These are phyloP conservation scores for Styela clava DNA, from an alignment of 23 tunicate genomes.

Conservation along the genomic window DNA sequence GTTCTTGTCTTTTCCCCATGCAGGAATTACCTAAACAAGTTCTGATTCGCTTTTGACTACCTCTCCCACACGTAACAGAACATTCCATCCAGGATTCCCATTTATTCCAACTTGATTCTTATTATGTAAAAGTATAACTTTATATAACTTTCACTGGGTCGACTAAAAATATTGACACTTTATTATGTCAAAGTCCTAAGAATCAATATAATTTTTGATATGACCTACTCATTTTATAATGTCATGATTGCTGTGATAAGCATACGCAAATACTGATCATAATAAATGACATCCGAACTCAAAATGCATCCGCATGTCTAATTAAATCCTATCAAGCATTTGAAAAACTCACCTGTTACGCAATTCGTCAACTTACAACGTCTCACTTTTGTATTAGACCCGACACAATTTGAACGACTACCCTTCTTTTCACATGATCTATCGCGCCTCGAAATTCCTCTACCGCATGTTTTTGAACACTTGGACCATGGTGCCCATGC, in stretches of 20 bases:
- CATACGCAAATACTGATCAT: too few species aligned
- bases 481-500: neutral
- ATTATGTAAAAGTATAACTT: too few species aligned
- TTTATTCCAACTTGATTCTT: neutral
- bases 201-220: too few species aligned
- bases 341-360: neutral
- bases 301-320: too few species aligned
- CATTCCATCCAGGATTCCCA: neutral
- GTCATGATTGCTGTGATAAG: too few species aligned
- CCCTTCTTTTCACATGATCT: neutral
- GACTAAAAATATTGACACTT: too few species aligned
- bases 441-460: neutral
- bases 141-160: too few species aligned
- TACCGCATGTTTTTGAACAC: neutral
- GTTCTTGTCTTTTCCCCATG: neutral
- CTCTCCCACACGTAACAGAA: neutral
- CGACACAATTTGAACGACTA: neutral
- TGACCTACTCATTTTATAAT: too few species aligned
- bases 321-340: too few species aligned
- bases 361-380: neutral
- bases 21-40: neutral
- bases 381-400: neutral
- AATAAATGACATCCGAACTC: too few species aligned
- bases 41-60: neutral
- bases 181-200: too few species aligned